Evolutionary conservation across 2,888 invertebrate genomes (phyloP).

Genomic region (Bellardia bayeri): DNA sequence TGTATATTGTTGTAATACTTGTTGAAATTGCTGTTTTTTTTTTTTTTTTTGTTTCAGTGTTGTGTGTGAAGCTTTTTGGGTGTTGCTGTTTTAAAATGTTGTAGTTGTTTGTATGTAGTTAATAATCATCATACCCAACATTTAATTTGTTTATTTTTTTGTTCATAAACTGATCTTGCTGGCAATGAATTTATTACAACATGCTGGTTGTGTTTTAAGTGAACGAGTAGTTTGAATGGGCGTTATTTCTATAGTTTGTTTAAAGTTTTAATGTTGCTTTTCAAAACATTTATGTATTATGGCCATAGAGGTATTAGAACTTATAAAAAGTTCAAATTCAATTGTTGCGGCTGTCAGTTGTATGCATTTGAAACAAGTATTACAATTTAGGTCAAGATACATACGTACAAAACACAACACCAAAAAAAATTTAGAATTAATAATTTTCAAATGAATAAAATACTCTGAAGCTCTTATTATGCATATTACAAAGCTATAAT

Average conservation of each 20-base stretch:
- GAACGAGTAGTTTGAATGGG: conserved; percentile 33
- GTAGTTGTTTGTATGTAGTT: conserved; percentile 23
- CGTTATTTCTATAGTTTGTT: conserved; percentile 40
- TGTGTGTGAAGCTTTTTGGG: conserved; percentile 49
- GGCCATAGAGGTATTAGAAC: conserved; percentile 43
- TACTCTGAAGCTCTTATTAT: no score
- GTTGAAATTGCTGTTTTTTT: conserved; percentile 60
- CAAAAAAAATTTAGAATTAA: conserved; percentile 36
- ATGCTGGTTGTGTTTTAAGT: conserved; percentile 43
- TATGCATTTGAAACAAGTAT: conserved; percentile 31
- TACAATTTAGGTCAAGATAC: conserved; percentile 51
- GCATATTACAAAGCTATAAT: no score
- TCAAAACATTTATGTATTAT: conserved; percentile 13
- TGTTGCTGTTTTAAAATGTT: conserved; percentile 51
- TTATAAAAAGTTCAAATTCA: conserved; percentile 49
- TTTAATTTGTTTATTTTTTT: conserved; percentile 57
- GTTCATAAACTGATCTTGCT: conserved; percentile 58
- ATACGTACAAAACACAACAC: no score
- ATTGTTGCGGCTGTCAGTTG: conserved; percentile 59
- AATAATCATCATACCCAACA: conserved; percentile 53
- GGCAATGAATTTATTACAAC: conserved; percentile 73
- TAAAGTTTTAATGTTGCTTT: conserved; percentile 27
- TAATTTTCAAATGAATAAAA: no score
- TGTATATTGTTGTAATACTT: conserved; percentile 70
- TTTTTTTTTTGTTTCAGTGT: conserved; percentile 22